Conservation (phyloP, 2,113 vertebrate species). For the Ardeotis arabs region DNA sequence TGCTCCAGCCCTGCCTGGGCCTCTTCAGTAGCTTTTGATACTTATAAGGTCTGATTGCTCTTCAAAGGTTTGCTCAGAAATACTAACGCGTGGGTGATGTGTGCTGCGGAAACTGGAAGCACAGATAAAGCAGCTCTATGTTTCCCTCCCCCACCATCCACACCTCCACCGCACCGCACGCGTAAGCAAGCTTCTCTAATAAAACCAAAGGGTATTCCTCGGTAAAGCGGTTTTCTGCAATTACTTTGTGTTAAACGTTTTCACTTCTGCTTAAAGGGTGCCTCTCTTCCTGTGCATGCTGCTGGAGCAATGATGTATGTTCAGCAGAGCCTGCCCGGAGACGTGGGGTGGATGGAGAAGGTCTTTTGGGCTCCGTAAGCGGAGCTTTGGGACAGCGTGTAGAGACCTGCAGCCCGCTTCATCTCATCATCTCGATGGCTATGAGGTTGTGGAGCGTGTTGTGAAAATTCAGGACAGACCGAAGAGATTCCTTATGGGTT, state of each 20-base stretch:
- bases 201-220: constrained; percentile 65
- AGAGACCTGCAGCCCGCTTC: neutral
- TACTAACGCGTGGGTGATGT: neutral
- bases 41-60: neutral
- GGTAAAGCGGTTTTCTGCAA: constrained; percentile 56
- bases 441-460: rapidly evolving
- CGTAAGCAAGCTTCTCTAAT: neutral
- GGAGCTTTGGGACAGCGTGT: neutral
- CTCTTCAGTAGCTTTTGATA: neutral
- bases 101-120: neutral
- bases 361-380: neutral
- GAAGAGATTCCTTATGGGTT: neutral
- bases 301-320: rapidly evolving
- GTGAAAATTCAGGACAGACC: neutral
- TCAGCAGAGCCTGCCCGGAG: neutral
- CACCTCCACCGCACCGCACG: constrained; percentile 3
- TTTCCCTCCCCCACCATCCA: neutral
- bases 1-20: neutral
- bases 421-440: rapidly evolving
- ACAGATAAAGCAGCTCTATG: neutral
- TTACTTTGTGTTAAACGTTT: constrained; percentile 21
- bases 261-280: constrained; percentile 35
- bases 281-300: neutral
- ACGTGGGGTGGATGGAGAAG: rapidly evolving
- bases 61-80: constrained; percentile 26